Evolutionary conservation across 2,113 vertebrate genomes (phyloP).

Genomic region (Brachypteracias leptosomus): DNA sequence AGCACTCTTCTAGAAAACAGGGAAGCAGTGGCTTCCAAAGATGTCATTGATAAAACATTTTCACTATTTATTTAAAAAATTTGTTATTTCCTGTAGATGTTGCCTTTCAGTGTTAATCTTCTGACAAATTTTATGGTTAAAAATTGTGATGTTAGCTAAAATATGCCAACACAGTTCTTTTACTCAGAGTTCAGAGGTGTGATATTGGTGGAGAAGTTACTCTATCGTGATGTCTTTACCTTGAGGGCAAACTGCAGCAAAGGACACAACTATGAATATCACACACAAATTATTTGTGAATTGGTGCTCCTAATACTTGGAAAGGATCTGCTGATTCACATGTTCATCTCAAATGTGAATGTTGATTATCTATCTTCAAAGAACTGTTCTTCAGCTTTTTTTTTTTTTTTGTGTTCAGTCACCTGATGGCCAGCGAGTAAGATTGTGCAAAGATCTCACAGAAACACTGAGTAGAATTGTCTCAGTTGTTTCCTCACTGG

Average conservation of each 20-base stretch:
- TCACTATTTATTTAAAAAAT: background rate
- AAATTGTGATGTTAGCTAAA: background rate
- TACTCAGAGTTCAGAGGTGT: background rate
- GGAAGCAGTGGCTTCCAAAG: background rate
- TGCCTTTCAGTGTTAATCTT: background rate
- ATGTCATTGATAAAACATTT: background rate
- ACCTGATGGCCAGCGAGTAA: background rate
- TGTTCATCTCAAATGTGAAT: background rate
- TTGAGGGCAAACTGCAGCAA: background rate
- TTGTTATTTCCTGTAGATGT: background rate
- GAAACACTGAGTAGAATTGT: background rate
- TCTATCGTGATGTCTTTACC: background rate
- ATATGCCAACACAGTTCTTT: background rate
- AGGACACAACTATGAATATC: background rate
- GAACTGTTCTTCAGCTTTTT: background rate
- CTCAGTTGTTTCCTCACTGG: background rate
- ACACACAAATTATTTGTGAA: background rate
- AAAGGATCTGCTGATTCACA: background rate
- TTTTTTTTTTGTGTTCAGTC: background rate
- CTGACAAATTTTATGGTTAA: background rate
- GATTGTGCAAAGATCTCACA: background rate
- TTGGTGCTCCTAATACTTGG: background rate
- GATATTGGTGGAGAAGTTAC: background rate
- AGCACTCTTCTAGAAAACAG: background rate
- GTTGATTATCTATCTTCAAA: background rate